Conservation (phyloP, 2,888 invertebrate genomes). For the Athripsodes cinereus region DNA sequence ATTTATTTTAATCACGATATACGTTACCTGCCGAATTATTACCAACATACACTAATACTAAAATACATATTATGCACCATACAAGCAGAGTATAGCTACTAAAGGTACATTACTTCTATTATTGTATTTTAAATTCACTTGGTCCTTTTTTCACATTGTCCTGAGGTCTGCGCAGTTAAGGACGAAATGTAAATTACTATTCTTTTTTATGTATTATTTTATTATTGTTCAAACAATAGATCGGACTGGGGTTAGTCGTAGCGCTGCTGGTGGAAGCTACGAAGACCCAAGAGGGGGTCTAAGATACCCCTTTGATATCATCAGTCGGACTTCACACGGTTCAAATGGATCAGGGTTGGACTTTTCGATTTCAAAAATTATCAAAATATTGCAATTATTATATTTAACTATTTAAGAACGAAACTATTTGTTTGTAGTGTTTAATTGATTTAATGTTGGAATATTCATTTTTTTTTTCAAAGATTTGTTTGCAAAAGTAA, state of each 20-base stretch:
- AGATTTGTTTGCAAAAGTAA: too few species aligned
- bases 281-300: slow-evolving; percentile 7
- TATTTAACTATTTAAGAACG: too few species aligned
- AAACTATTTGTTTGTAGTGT: too few species aligned
- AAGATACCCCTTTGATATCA: slow-evolving; percentile 11
- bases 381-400: too few species aligned
- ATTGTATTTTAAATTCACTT: slow-evolving; percentile 12
- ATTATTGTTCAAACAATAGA: neutral
- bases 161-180: slow-evolving; percentile 7
- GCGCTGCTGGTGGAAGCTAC: neutral
- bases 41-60: neutral
- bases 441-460: too few species aligned
- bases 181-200: neutral
- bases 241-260: slow-evolving; percentile 5
- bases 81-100: neutral
- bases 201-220: too few species aligned
- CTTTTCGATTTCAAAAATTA: too few species aligned
- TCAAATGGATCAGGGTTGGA: slow-evolving; percentile 3
- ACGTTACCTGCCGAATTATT: slow-evolving; percentile 18
- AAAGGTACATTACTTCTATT: neutral
- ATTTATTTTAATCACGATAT: slow-evolving; percentile 27
- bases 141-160: slow-evolving; percentile 21
- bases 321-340: slow-evolving; percentile 27
- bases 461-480: too few species aligned
- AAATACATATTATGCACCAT: neutral